These are phyloP conservation scores for Pandemis cinnamomeana DNA, from an alignment of 2,888 invertebrate genomes.

Conservation along the genomic window DNA sequence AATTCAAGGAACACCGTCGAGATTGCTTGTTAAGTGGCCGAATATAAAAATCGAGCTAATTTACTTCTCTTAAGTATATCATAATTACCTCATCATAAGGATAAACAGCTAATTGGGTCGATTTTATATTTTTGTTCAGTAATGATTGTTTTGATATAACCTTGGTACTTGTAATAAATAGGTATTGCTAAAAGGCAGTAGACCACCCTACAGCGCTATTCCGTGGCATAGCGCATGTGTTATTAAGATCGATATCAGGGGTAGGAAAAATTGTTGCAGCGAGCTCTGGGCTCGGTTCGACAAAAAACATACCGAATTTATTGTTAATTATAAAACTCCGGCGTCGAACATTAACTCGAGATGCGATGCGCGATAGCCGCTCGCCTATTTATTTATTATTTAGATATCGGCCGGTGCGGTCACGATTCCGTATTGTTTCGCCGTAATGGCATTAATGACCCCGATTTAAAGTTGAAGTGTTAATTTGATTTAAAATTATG, in stretches of 20 bases:
- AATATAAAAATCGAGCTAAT: constrained; percentile 65
- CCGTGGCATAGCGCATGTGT: constrained; percentile 53
- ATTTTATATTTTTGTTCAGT: not conserved
- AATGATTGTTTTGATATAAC: not conserved
- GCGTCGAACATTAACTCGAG: constrained; percentile 79
- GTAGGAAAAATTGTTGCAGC: constrained; percentile 74
- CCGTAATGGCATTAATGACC: constrained; percentile 82
- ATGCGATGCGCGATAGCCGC: constrained; percentile 76
- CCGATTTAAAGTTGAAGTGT: constrained; percentile 84
- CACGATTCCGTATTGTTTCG: constrained; percentile 83
- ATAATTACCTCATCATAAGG: constrained; percentile 45
- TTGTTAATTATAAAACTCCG: constrained; percentile 84
- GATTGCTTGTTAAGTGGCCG: constrained; percentile 47
- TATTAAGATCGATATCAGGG: constrained; percentile 79
- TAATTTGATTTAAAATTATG: constrained; percentile 85
- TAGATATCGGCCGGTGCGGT: constrained; percentile 80
- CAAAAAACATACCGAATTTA: constrained; percentile 83
- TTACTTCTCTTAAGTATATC: constrained; percentile 63
- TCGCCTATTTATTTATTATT: constrained; percentile 84
- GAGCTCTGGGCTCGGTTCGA: constrained; percentile 65
- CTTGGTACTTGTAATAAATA: not conserved
- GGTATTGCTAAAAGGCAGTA: constrained; percentile 47
- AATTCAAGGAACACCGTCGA: constrained; percentile 64
- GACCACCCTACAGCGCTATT: constrained; percentile 52
- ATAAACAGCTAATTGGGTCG: constrained; percentile 15